phyloP scores from a whole-genome alignment of 2,888 invertebrate genomes.

The Diadegma fenestrale region DNA sequence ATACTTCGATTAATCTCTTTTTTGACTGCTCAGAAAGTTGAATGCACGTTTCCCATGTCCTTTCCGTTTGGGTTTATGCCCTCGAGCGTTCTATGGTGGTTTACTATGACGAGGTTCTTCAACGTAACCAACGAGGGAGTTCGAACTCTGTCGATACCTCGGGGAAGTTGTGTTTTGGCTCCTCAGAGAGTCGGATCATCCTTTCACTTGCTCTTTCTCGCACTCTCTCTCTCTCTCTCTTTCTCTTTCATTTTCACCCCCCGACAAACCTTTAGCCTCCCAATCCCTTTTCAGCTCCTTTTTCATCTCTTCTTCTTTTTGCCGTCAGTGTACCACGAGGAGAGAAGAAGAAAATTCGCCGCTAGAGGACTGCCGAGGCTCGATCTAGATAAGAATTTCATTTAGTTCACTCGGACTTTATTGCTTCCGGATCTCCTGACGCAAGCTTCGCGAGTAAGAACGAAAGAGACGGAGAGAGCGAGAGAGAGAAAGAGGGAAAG shows the following conservation, averaged over 20 bases:
- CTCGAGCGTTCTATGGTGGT: slow-evolving; percentile 15
- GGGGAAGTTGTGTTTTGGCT: slow-evolving; percentile 50
- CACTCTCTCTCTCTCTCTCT: slow-evolving; percentile 9
- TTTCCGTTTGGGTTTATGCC: slow-evolving; percentile 1
- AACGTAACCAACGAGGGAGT: slow-evolving; percentile 11
- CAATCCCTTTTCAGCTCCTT: slow-evolving; percentile 11
- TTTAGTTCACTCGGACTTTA: slow-evolving; percentile 72
- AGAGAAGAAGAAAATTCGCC: slow-evolving; percentile 48
- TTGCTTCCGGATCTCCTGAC: slow-evolving; percentile 72
- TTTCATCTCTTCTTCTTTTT: slow-evolving; percentile 17
- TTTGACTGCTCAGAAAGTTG: slow-evolving; percentile 54
- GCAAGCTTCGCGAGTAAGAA: slow-evolving; percentile 59
- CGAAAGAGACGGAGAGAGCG: slow-evolving; percentile 29
- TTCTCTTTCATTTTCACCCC: slow-evolving; percentile 6
- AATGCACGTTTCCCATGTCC: slow-evolving; percentile 37
- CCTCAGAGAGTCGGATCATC: slow-evolving; percentile 58
- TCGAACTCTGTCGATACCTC: slow-evolving; percentile 50
- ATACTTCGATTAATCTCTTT: slow-evolving; percentile 56
- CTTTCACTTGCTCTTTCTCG: slow-evolving; percentile 56
- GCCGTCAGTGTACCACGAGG: slow-evolving; percentile 37
- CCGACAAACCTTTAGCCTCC: slow-evolving; percentile 1
- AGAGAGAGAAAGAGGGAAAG: slow-evolving; percentile 42
- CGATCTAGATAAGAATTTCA: slow-evolving; percentile 71
- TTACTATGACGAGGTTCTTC: slow-evolving; percentile 49
- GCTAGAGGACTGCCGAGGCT: slow-evolving; percentile 65